Base-by-base conservation (phyloP, 2,113 vertebrate species). In the Emydura subglobosa region DNA sequence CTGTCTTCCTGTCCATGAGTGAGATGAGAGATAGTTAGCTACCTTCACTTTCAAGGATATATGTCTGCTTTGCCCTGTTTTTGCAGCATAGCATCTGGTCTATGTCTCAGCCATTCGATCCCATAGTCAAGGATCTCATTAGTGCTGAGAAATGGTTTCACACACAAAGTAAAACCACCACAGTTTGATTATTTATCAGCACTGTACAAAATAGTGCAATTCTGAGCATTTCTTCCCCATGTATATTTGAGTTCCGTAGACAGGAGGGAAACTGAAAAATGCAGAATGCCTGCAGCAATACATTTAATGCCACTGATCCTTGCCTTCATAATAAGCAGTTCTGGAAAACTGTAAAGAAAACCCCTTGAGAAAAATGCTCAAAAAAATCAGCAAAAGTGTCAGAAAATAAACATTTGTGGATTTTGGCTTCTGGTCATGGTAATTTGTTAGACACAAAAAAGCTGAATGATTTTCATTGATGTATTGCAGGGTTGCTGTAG, bases 361-460 rank as follows among this genome's bases (percentile, higher is more conserved):
- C 31, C 27, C 5, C 31, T 50, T 29, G 53, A 14, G 83, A 50
- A 47, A 86, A 79, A 34, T 21, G 53, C 21, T 31, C 79, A 50
- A 89, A 27, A 59, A 89, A 92, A 91, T 29, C 49, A 79, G 1
- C 11, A 8, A 80, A 4, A 82, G 17, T 4, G 50, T 49, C 1
- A 85, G 21, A 2, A 39, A 91, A 84, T 83, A 78, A 21, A 25
- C 0, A n/a, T 3, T 9, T 49, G 1, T 2, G 25, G 4, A 0
- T 0, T 6, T 88, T 11, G 24, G 14, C 42, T 86, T 2, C 3
- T 78, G 49, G 3, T 6, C 3, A 72, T 92, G 79, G 24, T 72
- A 81, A 79, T 5, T 80, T 1, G 12, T 57, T 74, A 9, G 4
- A 74, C 13, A 81, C 14, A 72, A 25, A 84, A 78, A 2, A 44